Evolutionary conservation across 2,888 invertebrate species (phyloP), one percentile per base, ranked within the genome.

Genomic region (Yponomeuta sedellus): DNA sequence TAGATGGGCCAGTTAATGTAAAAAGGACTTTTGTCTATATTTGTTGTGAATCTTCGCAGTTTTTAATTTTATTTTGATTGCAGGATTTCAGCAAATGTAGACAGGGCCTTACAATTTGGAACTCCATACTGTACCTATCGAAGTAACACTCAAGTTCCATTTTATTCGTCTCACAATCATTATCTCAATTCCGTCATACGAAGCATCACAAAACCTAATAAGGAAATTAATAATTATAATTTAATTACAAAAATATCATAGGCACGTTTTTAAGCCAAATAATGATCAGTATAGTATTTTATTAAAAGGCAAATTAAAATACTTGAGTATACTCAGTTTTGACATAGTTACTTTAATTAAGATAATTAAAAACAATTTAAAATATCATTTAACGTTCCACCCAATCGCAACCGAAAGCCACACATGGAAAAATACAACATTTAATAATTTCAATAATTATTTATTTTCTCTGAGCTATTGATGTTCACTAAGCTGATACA

Each of bases 401-500:
- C 44, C 44, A 16, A 52, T 52, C 44, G 16, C 44, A 52, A 52
- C 12, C 10, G 34, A 19, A 44, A 64, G 20, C 57, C 57, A 64
- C 25, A 40, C 40, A 65, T 22, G 44, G 40, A 86, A 85, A 76
- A 85, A 86, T 83, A 88, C 86, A 84, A 85, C 86, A 87, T 85
- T 86, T 81, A 87, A 85, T 90, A 90, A 88, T 90, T 90, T 91
- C 79, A 86, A 90, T 91, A 90, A 90, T 90, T 90, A 87, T 88
- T 89, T 78, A 86, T 86, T 88, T 34, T 84, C 78, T 81, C 87
- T 83, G 88, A 91, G 91, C 91, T 91, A 91, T 91, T 91, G 91
- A 90, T 91, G 88, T 90, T 91, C 80, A 87, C 91, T 91, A 91
- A 91, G 91, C 91, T 86, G 90, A 90, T 90, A 91, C 91, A 90